phyloP scores from a whole-genome alignment of 2,113 vertebrate genomes.

The Nycticorax nycticorax region DNA sequence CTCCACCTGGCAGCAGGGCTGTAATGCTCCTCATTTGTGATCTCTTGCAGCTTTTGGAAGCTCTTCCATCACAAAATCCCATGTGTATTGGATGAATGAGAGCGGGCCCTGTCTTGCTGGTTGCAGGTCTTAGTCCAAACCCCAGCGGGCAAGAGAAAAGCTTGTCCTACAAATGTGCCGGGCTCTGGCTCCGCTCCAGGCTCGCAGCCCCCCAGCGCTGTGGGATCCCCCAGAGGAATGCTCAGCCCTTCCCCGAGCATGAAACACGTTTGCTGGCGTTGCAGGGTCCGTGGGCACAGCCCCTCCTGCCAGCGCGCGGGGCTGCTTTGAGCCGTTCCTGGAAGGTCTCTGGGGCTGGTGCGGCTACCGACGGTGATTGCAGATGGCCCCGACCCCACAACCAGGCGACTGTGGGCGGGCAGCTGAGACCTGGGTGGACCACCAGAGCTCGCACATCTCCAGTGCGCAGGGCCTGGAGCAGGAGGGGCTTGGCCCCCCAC shows the following conservation, averaged over 20 bases:
- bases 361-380: rapidly evolving
- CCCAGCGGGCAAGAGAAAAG: rapidly evolving
- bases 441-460: too few relatives aligned
- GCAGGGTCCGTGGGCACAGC: too few relatives aligned
- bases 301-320: rapidly evolving
- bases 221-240: rapidly evolving
- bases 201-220: rapidly evolving
- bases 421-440: background rate
- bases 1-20: background rate
- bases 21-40: rapidly evolving
- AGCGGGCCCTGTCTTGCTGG: rapidly evolving
- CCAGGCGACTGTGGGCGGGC: background rate
- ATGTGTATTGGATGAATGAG: rapidly evolving
- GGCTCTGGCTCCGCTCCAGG: background rate
- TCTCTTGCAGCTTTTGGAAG: background rate
- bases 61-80: background rate
- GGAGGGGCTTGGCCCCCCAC: background rate
- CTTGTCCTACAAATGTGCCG: rapidly evolving
- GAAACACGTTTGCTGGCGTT: rapidly evolving
- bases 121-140: background rate
- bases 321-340: too few relatives aligned
- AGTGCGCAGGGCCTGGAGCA: background rate
- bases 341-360: rapidly evolving
- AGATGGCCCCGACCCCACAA: rapidly evolving
- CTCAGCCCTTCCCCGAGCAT: rapidly evolving